phyloP scores from a whole-genome alignment of 2,797 vertebrate genomes.

The Sylvilagus floridanus region DNA sequence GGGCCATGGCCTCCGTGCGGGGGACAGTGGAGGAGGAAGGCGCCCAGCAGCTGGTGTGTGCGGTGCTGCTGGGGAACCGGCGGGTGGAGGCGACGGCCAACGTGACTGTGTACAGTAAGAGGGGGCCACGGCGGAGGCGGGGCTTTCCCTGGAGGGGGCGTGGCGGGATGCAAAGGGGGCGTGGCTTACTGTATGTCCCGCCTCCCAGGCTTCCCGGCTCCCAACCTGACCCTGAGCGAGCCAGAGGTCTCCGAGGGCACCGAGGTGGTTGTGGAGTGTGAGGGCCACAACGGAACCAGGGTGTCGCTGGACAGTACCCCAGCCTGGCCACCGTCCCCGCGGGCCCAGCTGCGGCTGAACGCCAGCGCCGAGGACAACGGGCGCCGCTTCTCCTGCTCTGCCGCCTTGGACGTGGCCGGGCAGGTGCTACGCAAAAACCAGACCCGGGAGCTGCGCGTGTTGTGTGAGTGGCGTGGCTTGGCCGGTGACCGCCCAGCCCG shows the following conservation, averaged over 20 bases:
- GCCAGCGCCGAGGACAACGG: neutral
- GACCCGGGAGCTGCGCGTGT: slow-evolving; percentile 51
- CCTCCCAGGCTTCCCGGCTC: slow-evolving; percentile 70
- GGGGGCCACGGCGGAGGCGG: neutral
- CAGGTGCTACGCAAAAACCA: neutral
- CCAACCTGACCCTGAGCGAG: neutral
- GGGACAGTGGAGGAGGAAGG: neutral
- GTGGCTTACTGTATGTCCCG: neutral
- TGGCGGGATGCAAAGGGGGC: neutral
- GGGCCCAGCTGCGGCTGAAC: fast-evolving
- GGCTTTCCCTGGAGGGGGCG: fast-evolving
- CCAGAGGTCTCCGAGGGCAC: neutral
- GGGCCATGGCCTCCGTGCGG: neutral
- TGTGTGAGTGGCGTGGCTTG: slow-evolving; percentile 77
- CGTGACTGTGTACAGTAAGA: slow-evolving; percentile 79
- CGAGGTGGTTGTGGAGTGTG: slow-evolving; percentile 4
- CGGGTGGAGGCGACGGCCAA: fast-evolving
- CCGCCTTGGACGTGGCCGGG: fast-evolving
- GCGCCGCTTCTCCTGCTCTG: slow-evolving; percentile 66
- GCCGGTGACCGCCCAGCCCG: neutral
- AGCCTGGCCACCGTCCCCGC: fast-evolving
- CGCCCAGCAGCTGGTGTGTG: slow-evolving; percentile 45
- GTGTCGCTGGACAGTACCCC: neutral
- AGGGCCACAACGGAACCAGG: neutral
- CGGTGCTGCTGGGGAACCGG: slow-evolving; percentile 41